Evolutionary conservation across 2,113 vertebrate genomes (phyloP).

Genomic region (Psettodes erumei): DNA sequence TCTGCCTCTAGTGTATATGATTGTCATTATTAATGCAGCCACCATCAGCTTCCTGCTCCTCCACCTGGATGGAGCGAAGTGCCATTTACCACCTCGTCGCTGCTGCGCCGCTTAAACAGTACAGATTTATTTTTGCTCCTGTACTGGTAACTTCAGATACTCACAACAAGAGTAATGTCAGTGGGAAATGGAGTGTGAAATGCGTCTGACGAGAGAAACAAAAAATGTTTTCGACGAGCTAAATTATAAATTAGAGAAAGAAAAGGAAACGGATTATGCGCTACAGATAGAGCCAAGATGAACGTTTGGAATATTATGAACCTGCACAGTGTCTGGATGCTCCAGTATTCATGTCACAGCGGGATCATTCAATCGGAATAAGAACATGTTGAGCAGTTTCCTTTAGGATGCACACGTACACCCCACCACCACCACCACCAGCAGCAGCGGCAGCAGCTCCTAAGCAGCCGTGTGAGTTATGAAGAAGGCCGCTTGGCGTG

Average conservation of each 20-base stretch:
- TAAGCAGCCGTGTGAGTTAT: conserved; percentile 55
- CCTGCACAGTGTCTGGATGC: not conserved
- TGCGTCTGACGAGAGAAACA: conserved; percentile 23
- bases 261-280: not conserved
- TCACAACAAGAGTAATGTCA: conserved; percentile 22
- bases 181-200: conserved; percentile 56
- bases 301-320: not conserved
- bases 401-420: conserved; percentile 1
- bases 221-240: conserved; percentile 29
- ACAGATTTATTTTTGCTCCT: not conserved
- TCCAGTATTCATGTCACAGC: not conserved
- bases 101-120: conserved; percentile 1
- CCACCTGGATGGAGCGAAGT: conserved; percentile 21
- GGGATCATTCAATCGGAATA: conserved; percentile 1
- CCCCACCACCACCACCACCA: conserved; percentile 1
- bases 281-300: not conserved
- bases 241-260: conserved; percentile 41
- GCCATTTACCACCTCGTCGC: not conserved
- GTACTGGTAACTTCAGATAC: not conserved
- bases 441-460: conserved; percentile 5
- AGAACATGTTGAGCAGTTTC: not conserved
- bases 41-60: conserved; percentile 23
- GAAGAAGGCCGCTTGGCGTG: conserved; percentile 25
- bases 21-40: conserved; percentile 69
- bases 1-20: conserved; percentile 58